Evolutionary conservation across 2,113 vertebrate species (phyloP), one percentile per base, ranked within the genome.

Genomic region (Aldabrachelys gigantea): DNA sequence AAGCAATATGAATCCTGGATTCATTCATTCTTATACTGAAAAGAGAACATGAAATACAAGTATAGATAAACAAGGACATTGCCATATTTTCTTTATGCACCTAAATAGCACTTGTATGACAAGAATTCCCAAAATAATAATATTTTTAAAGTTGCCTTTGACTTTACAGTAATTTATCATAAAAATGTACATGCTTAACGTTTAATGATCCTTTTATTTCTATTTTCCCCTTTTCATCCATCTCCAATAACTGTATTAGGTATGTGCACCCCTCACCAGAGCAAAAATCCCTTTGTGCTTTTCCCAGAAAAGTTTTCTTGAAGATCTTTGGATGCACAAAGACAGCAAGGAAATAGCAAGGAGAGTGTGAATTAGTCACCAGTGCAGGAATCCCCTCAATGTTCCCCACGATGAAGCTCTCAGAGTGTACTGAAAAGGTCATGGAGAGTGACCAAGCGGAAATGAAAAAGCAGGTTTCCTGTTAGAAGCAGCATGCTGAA

Each of bases 81-180:
- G 1, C 54, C 84, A 90, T 57, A 80, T 93, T 94, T 91, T 94
- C 80, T 94, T 97, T 96, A 94, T 25, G 2, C 44, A 86, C 44
- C 69, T 97, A 96, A 94, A 91, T 82, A 94, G 87, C 79, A 81
- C 21, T 11, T 62, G 57, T 79, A 86, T 2, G 59, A 83, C 19
- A 92, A 56, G 80, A 91, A 86, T 89, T 96, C 90, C 89, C 93
- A 95, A 89, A 96, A 86, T 79, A 89, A 85, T 41, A 69, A 31
- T 72, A 56, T 75, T n/a, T 81, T 90, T 95, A 89, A 90, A 95
- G 88, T 47, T 12, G 94, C 88, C 80, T 52, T 91, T 91, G 52
- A 22, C 57, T 89, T 84, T 91, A 93, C 4, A 1, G 79, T 10
- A 14, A 57, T n/a, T 50, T 4, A 65, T 80, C 50, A 80, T 52